Base-by-base conservation (phyloP, 2,888 invertebrate species). In the Habrosyne pyritoides region DNA sequence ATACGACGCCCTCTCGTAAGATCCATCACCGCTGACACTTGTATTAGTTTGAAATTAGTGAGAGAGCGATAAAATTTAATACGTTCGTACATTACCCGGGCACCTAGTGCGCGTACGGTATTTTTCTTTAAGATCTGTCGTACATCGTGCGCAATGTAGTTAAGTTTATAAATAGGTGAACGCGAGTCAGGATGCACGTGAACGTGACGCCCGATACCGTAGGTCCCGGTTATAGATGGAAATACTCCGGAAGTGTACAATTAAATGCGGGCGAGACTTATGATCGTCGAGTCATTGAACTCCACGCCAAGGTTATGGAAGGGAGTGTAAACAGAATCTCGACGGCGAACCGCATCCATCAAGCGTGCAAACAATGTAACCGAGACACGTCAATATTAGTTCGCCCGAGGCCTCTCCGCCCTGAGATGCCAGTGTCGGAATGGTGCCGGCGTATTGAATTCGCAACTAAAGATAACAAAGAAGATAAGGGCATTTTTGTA, bases 241-340 rank as follows among this genome's bases (percentile, higher is more conserved):
- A 87, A 82, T 85, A 82, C 80, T 76, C 84, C 87, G 88, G 89
- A 90, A 87, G 75, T 78, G 68, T 69, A 81, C 81, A 83, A 86
- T 84, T 84, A 84, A 79, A 84, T n/a, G 71, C 77, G 73, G 66
- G 69, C 75, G 75, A 72, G 77, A 76, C 70, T 70, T 74, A 68
- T 75, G 74, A 77, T 70, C 68, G 71, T 69, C 67, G 75, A 79
- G 87, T 87, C 90, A 84, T 66, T 86, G 88, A 91, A 84, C 91
- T 79, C 82, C 24, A 63, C 56, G 62, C 64, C 88, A 89, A 89
- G 91, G 88, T 86, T 86, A 83, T 76, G 76, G 76, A 74, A 79
- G 77, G 81, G 83, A 86, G 77, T 69, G 81, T 81, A 82, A 80
- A 82, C 79, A 83, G 61, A 71, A 70, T 75, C 69, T 71, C 67